A percentile compares a stretch with the other conserved stretches of the same genome.
Evolutionary conservation across 2,888 invertebrate species (phyloP).

Genomic region (Ypsolopha scabrella): DNA sequence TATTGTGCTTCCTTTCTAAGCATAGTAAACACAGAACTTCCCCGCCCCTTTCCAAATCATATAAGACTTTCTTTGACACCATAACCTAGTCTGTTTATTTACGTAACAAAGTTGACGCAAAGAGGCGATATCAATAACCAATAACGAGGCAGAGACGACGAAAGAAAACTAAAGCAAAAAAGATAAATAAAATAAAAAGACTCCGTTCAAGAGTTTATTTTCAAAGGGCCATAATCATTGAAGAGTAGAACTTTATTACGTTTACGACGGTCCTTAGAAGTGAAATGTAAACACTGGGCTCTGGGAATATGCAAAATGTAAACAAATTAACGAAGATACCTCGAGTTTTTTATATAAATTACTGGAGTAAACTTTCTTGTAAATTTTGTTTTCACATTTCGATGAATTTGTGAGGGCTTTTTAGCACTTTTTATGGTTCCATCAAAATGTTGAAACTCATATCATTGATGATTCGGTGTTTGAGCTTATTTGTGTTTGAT

Average conservation of each 20-base stretch:
- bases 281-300: constrained; percentile 10
- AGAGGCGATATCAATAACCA: constrained; percentile 39
- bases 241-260: constrained; percentile 43
- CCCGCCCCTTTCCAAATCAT: no score
- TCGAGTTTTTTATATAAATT: constrained; percentile 29
- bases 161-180: constrained; percentile 25
- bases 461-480: no score
- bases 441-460: no score
- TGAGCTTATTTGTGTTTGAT: no score
- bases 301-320: constrained; percentile 42
- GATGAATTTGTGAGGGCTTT: no score
- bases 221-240: constrained; percentile 57
- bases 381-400: constrained; percentile 24
- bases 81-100: no score
- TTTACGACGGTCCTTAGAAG: constrained; percentile 12
- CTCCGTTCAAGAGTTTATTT: constrained; percentile 50
- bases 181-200: constrained; percentile 49
- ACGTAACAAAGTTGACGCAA: no score
- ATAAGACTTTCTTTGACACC: no score
- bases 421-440: no score
- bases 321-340: constrained; percentile 52
- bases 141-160: constrained; percentile 17
- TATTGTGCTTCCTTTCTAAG: no score
- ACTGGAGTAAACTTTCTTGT: constrained; percentile 28
- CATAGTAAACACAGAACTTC: no score